Evolutionary conservation across 2,888 invertebrate genomes (phyloP), one percentile per base, ranked within the genome.

Genomic region (Acanthoscelides obtectus): DNA sequence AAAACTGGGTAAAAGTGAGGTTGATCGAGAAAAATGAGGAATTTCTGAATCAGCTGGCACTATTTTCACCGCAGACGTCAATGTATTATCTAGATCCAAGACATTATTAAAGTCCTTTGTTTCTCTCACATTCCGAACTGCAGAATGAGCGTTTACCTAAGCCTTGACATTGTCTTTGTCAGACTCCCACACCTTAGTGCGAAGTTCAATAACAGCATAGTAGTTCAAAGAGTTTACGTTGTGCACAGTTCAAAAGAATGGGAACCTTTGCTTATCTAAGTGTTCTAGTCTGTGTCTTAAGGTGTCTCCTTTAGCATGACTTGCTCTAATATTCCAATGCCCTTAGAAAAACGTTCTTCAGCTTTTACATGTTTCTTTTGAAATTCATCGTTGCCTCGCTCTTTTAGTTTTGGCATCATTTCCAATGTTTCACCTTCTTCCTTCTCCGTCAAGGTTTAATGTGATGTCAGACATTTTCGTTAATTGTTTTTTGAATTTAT

Each of bases 121-220:
- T 79, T 90, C 88, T 22, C 87, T 86, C 20, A 95, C 92, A 85
- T 98, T 96, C 98, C 98, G 99, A 0, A 93, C 96, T 0, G 93
- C 94, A 17, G 94, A 88, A 82, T 97, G 93, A 0, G 97, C 98
- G 85, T 96, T 97, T 0, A 92, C 99, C 83, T 97, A 86, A 0
- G 98, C 99, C 86, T 99, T 99, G 20, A 97, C 93, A 85, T 98
- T 99, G 77, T 94, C 93, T 86, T 93, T 91, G 77, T 98, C 94
- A 81, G 89, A 89, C 79, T 93, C 90, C 5, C 99, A 86, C 19
- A 96, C 94, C 74, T 95, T 94, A 45, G 90, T 91, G 78, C 97
- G 96, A 83, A 97, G 95, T 82, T 96, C 94, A 80, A 98, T 97
- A 0, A 95, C 97, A 1, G 92, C 87, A 86, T 98, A 98, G 84